Percentiles rank a stretch among this genome's conserved stretches.
phyloP scores from a whole-genome alignment of 2,113 vertebrate genomes.

The Myocastor coypus region DNA sequence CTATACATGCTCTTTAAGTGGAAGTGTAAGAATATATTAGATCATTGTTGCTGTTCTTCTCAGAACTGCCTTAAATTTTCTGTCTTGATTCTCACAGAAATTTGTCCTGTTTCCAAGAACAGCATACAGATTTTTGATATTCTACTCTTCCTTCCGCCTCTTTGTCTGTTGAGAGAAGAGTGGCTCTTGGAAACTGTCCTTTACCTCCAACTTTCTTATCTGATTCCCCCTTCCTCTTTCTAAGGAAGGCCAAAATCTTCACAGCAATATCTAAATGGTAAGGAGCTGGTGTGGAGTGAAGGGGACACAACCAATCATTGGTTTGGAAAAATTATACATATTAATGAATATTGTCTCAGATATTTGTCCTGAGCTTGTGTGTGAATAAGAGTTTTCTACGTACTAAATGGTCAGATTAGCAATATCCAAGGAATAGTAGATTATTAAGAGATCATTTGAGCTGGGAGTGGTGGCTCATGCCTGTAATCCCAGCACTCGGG shows the following conservation, averaged over 20 bases:
- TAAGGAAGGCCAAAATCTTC: constrained; percentile 60
- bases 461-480: too few species aligned
- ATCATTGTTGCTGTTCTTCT: constrained; percentile 11
- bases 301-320: constrained; percentile 54
- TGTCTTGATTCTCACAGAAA: constrained; percentile 40
- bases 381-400: constrained; percentile 63
- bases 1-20: constrained; percentile 24
- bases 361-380: constrained; percentile 51
- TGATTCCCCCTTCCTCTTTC: constrained; percentile 41
- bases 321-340: constrained; percentile 77
- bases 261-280: constrained; percentile 64
- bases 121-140: constrained; percentile 26
- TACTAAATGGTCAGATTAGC: constrained; percentile 59
- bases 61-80: constrained; percentile 65
- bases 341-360: constrained; percentile 71
- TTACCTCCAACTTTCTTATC: constrained; percentile 48
- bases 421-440: constrained; percentile 48
- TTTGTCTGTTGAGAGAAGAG: constrained; percentile 63
- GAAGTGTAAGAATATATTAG: constrained; percentile 7
- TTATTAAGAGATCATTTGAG: constrained; percentile 58
- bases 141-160: constrained; percentile 49
- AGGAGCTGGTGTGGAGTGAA: neutral
- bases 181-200: constrained; percentile 42
- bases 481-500: too few species aligned
- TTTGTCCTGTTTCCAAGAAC: neutral